Evolutionary conservation across 92 coral and sea anemone genomes (phyloP).

Genomic region (Actinostola sp.): DNA sequence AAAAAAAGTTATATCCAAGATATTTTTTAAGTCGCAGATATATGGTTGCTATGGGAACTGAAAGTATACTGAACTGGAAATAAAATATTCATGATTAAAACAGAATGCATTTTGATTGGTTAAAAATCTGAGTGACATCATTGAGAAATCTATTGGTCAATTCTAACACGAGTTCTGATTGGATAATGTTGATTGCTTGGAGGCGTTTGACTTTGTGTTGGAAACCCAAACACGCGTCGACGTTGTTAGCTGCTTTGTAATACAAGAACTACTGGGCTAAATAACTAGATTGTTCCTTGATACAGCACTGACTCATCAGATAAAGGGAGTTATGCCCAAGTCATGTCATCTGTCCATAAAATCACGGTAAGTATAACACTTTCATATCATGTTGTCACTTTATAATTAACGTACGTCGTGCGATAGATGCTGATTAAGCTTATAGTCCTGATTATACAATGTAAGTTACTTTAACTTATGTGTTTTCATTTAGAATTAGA

Average conservation of each 20-base stretch:
- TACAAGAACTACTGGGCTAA: no score
- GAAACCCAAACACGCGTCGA: conserved; percentile 40
- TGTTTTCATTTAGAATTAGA: no score
- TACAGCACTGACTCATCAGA: no score
- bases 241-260: neutral
- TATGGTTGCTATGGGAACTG: conserved; percentile 20
- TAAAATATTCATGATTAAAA: conserved; percentile 2
- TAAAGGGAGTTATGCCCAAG: no score
- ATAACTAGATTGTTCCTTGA: no score
- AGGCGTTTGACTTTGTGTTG: conserved; percentile 48
- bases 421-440: no score
- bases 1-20: neutral
- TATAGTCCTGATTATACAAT: no score
- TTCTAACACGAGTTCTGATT: conserved; percentile 33
- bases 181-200: conserved; percentile 21
- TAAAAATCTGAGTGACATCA: neutral
- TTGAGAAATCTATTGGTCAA: conserved; percentile 2
- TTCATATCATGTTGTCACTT: no score
- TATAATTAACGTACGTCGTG: no score
- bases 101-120: conserved; percentile 13
- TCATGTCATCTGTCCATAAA: no score
- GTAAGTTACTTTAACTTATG: no score
- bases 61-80: conserved; percentile 7
- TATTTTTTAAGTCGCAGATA: neutral
- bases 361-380: no score